phyloP scores from a whole-genome alignment of 2,113 vertebrate species.

The Oncorhynchus mykiss region DNA sequence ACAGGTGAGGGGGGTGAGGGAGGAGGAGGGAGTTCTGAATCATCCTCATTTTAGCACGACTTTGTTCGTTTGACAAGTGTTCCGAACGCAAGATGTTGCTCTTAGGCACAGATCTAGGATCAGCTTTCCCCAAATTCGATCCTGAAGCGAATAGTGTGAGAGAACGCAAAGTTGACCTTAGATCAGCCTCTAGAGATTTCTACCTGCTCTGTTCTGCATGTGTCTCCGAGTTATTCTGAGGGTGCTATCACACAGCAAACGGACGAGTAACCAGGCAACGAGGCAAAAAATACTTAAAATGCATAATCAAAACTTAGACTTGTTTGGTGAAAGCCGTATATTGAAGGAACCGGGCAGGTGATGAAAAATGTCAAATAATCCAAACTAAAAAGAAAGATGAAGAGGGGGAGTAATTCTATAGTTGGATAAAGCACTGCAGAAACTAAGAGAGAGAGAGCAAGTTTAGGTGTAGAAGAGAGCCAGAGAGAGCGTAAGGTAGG shows the following conservation, averaged over 20 bases:
- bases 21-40: conserved; percentile 20
- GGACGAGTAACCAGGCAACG: neutral
- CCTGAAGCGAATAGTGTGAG: neutral
- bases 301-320: neutral
- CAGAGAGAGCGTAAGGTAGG: neutral
- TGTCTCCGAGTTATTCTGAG: conserved; percentile 32
- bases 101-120: conserved; percentile 4
- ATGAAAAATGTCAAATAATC: neutral
- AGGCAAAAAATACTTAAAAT: neutral
- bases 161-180: neutral
- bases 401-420: neutral
- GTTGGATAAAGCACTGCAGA: neutral
- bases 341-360: neutral
- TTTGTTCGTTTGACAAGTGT: neutral
- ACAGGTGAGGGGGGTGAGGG: conserved; percentile 46
- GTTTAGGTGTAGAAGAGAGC: no score
- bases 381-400: neutral
- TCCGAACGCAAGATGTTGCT: neutral
- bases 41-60: no score
- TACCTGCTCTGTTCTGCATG: neutral
- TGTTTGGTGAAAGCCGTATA: neutral
- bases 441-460: neutral
- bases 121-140: conserved; percentile 4
- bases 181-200: neutral
- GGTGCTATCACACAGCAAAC: conserved; percentile 12